Evolutionary conservation across 2,888 invertebrate species (phyloP), one percentile per base, ranked within the genome.

Genomic region (Nesidiocoris tenuis): DNA sequence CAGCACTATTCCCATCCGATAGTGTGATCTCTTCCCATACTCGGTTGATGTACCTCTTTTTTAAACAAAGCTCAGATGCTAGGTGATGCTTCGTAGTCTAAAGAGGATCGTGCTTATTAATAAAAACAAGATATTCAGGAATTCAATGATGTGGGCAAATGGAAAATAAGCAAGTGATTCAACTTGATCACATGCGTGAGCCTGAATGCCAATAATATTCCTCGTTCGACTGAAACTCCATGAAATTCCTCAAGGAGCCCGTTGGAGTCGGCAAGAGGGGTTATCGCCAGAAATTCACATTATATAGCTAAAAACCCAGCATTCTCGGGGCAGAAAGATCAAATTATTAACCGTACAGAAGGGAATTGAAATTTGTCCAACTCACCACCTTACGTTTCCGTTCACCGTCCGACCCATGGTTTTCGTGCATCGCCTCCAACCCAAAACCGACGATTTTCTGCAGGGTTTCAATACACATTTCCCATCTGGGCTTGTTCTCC

Each of bases 401-500:
- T 17, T 79, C 79, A 39, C 78, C 77, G 57, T 79, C 79, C n/a
- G 77, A 67, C 5, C 76, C 66, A 16, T 59, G 76, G 63, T 83
- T 81, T 78, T 86, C 84, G 23, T 85, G 82, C 54, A 85, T 81
- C 12, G 84, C 83, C 65, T 86, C 84, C 66, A 85, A 80, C 1
- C 85, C 87, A 70, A 86, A 83, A 2, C 85, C 85, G 83, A 87
- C 86, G 79, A 84, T 85, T 70, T 83, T 83, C 66, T 84, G 83
- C 0, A 86, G 82, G 24, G 86, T 83, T 76, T 83, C 82, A 3
- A 85, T 81, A 80, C 88, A 88, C 79, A 85, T 83, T 81, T 87
- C 87, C 87, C 87, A 87, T 64, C 87, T 82, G 76, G 83, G 81
- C 12, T 79, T 74, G 9, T 79, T 75, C 23, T 81, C 80, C 59